phyloP scores from a whole-genome alignment of 2,888 invertebrate genomes.

The Lampropteryx suffumata region DNA sequence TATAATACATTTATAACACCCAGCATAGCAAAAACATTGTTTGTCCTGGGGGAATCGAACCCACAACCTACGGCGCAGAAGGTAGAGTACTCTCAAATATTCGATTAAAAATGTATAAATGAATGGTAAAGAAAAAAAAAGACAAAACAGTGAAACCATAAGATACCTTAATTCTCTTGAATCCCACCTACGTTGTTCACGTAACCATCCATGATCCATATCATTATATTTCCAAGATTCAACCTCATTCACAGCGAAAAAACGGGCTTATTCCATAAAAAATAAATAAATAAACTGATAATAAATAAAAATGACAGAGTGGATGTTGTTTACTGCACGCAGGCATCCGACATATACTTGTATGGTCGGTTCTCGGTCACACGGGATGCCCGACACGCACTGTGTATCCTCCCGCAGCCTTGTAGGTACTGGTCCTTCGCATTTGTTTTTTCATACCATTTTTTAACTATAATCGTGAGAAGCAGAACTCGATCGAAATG shows the following conservation, averaged over 20 bases:
- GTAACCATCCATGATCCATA: slow-evolving; percentile 19
- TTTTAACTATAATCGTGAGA: slow-evolving; percentile 72
- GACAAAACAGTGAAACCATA: neutral
- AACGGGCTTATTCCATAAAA: slow-evolving; percentile 24
- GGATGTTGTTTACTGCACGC: slow-evolving; percentile 34
- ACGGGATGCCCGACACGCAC: slow-evolving; percentile 58
- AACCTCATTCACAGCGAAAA: slow-evolving; percentile 19
- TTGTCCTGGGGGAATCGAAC: no score
- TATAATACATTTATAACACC: no score
- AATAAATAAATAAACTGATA: slow-evolving; percentile 18
- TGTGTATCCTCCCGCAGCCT: slow-evolving; percentile 51
- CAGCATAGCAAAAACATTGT: no score
- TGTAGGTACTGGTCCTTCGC: slow-evolving; percentile 52
- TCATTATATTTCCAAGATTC: slow-evolving; percentile 22
- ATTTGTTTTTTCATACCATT: slow-evolving; percentile 58
- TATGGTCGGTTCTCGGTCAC: slow-evolving; percentile 57
- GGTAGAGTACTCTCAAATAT: no score
- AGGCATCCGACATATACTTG: slow-evolving; percentile 35
- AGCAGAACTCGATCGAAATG: slow-evolving; percentile 59
- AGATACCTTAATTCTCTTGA: neutral
- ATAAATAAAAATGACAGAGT: slow-evolving; percentile 28
- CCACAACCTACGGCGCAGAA: no score
- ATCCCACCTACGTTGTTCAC: slow-evolving; percentile 21
- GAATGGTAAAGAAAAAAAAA: no score
- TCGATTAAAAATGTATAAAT: no score